A percentile compares a stretch with the other conserved stretches of the same genome.
Evolutionary conservation across 2,113 vertebrate genomes (phyloP).

Genomic region (Otis tarda): DNA sequence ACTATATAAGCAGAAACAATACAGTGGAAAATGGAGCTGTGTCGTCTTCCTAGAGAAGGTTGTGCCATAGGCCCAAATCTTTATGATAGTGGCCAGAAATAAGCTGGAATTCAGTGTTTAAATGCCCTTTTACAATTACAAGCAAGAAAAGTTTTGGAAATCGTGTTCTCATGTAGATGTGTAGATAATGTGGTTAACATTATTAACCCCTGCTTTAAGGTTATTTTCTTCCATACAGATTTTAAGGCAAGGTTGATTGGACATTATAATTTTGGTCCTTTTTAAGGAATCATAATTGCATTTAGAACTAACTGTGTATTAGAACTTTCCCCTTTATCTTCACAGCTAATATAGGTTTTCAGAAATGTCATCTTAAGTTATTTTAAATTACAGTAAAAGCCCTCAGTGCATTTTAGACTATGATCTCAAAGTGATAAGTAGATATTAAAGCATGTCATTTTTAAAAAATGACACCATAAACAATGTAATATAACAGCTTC

Average conservation of each 20-base stretch:
- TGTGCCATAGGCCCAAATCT: neutral
- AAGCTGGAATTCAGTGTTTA: neutral
- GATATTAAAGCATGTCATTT: neutral
- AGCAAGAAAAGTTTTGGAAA: neutral
- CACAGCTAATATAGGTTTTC: neutral
- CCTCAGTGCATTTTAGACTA: neutral
- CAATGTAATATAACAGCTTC: neutral
- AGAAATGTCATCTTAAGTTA: neutral
- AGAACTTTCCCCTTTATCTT: neutral
- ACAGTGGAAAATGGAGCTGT: neutral
- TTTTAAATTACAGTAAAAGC: neutral
- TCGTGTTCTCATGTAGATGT: neutral
- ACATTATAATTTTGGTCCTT: rapidly evolving
- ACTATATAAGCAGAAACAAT: neutral
- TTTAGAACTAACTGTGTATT: neutral
- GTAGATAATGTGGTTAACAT: neutral
- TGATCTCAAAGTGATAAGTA: neutral
- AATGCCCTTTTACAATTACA: neutral
- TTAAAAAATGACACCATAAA: neutral
- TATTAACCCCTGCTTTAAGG: neutral
- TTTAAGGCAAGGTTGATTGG: neutral
- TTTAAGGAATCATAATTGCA: neutral
- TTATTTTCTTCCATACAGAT: neutral
- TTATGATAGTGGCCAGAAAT: neutral
- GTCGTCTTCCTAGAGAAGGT: neutral